These are phyloP conservation scores for Chromis chromis DNA, from an alignment of 2,797 vertebrate species.

Conservation along the genomic window DNA sequence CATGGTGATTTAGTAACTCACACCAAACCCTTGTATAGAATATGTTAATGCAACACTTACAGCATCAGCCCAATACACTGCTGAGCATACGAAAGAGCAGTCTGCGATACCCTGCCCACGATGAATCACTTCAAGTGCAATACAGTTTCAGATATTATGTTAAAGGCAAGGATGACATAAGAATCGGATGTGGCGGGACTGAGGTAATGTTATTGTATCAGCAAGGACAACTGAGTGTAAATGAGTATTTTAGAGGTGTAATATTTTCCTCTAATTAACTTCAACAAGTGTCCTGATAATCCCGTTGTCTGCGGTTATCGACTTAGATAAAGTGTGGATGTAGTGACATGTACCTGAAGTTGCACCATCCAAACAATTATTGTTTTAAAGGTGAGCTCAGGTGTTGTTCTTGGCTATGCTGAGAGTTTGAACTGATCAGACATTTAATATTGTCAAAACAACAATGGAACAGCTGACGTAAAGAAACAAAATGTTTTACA, in stretches of 20 bases:
- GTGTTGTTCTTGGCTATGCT: slow-evolving; percentile 53
- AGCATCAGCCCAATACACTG: slow-evolving; percentile 12
- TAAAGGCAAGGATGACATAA: slow-evolving; percentile 29
- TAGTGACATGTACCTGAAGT: slow-evolving; percentile 21
- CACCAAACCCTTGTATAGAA: slow-evolving; percentile 49
- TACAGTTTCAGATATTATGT: slow-evolving; percentile 27
- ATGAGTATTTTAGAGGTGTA: slow-evolving; percentile 28
- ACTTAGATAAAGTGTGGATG: slow-evolving; percentile 5
- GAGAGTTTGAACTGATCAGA: neutral
- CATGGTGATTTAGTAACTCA: slow-evolving; percentile 64
- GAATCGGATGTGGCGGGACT: slow-evolving; percentile 46
- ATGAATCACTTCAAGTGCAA: slow-evolving; percentile 23
- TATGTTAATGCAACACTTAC: slow-evolving; percentile 49
- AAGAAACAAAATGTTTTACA: slow-evolving; percentile 7
- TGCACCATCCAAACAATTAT: slow-evolving; percentile 11
- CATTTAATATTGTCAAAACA: slow-evolving; percentile 30
- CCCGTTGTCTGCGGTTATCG: slow-evolving; percentile 16
- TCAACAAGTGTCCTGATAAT: slow-evolving; percentile 36
- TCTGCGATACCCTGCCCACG: neutral
- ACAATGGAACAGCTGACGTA: neutral
- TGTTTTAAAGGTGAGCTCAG: slow-evolving; percentile 46
- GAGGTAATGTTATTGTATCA: slow-evolving; percentile 65
- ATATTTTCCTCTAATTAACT: slow-evolving; percentile 55
- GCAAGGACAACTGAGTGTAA: slow-evolving; percentile 18
- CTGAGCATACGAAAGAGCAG: slow-evolving; percentile 8